A percentile compares a stretch with the other conserved stretches of the same genome.
Evolutionary conservation across 2,113 vertebrate genomes (phyloP).

Genomic region (Macroglossus sobrinus): DNA sequence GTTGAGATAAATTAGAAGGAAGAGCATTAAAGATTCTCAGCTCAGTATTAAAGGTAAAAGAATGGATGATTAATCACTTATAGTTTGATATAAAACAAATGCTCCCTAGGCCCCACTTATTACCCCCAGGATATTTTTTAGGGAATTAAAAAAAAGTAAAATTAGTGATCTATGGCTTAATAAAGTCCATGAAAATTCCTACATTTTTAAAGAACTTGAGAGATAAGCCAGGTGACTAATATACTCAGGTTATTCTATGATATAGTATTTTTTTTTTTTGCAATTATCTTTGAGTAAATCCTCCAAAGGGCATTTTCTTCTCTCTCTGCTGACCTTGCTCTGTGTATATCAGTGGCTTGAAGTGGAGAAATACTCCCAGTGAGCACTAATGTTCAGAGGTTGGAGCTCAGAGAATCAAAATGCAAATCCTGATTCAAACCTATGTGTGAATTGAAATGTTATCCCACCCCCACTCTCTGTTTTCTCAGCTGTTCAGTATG

Average conservation of each 20-base stretch:
- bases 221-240: neutral
- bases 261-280: neutral
- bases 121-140: neutral
- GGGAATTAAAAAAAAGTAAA: neutral
- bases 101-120: neutral
- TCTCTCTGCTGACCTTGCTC: neutral
- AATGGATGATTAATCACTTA: constrained; percentile 56
- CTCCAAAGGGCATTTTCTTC: neutral
- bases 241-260: neutral
- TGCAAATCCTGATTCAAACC: neutral
- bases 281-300: neutral
- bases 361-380: neutral
- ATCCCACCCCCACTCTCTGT: neutral
- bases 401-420: neutral
- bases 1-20: constrained; percentile 58
- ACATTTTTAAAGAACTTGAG: neutral
- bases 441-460: neutral
- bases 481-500: neutral
- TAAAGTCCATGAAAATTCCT: neutral
- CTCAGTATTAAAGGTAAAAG: neutral
- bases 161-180: neutral
- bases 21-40: neutral
- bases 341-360: neutral
- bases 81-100: constrained; percentile 16
- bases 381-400: neutral